phyloP scores from a whole-genome alignment of 2,888 invertebrate species.

The Tuberolachnus salignus region DNA sequence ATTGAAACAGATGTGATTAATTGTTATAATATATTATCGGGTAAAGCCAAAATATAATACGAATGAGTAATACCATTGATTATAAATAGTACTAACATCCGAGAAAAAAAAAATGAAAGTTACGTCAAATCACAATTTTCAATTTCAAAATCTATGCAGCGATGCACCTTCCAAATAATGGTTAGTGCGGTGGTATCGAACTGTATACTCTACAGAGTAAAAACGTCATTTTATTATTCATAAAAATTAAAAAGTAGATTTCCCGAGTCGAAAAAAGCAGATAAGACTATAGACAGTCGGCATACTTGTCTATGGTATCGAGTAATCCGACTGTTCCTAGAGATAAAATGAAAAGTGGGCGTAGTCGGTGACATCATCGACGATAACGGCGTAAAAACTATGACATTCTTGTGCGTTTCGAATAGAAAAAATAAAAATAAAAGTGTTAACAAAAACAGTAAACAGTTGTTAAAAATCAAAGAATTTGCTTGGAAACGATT shows the following conservation, averaged over 20 bases:
- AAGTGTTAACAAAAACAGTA: not conserved
- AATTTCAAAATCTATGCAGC: too few relatives aligned
- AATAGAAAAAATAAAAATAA: not conserved
- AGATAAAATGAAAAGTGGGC: constrained; percentile 42
- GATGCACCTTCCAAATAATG: too few relatives aligned
- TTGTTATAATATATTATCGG: too few relatives aligned
- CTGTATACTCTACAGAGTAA: too few relatives aligned
- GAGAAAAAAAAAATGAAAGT: not conserved
- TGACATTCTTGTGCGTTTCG: constrained; percentile 45
- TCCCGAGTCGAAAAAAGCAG: not conserved
- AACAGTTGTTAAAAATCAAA: not conserved
- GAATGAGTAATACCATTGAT: too few relatives aligned
- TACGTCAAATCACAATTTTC: too few relatives aligned
- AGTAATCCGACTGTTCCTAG: not conserved
- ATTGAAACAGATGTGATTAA: too few relatives aligned
- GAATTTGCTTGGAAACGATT: not conserved
- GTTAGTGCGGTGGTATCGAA: too few relatives aligned
- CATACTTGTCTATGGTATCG: too few relatives aligned
- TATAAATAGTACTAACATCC: too few relatives aligned
- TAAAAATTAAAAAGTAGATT: too few relatives aligned
- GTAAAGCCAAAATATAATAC: too few relatives aligned
- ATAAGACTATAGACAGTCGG: constrained; percentile 1
- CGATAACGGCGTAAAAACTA: constrained; percentile 43
- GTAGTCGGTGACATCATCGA: constrained; percentile 51
- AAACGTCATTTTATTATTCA: not conserved